Evolutionary conservation across 1,140 invertebrate genomes (phyloP).

Genomic region (Atta colombica): DNA sequence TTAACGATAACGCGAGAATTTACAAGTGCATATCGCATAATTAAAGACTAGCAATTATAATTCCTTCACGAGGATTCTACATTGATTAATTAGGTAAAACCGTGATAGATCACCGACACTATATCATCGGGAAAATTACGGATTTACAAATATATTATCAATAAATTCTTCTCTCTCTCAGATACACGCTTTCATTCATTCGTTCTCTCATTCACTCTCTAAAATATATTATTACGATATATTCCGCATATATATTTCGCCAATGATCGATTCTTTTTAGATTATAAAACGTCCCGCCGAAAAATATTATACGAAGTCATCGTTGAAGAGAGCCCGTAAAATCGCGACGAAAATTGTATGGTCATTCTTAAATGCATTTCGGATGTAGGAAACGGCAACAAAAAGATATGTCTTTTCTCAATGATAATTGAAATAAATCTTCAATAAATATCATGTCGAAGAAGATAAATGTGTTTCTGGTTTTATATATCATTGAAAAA

Average conservation of each 20-base stretch:
- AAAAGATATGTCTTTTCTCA: not conserved
- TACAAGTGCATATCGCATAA: slow-evolving; percentile 67
- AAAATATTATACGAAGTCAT: slow-evolving; percentile 7
- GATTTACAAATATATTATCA: slow-evolving; percentile 67
- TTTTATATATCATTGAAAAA: not conserved
- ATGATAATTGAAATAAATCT: not conserved
- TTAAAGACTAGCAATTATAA: slow-evolving; percentile 82
- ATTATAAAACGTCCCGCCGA: slow-evolving; percentile 11
- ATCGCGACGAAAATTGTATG: slow-evolving; percentile 36
- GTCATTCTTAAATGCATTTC: slow-evolving; percentile 19
- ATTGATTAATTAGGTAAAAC: slow-evolving; percentile 74
- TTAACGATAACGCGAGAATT: slow-evolving; percentile 52
- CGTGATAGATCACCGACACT: slow-evolving; percentile 31
- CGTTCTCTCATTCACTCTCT: slow-evolving; percentile 50
- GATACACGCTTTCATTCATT: not conserved
- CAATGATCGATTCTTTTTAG: slow-evolving; percentile 55
- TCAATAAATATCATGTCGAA: not conserved
- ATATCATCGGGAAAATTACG: slow-evolving; percentile 9
- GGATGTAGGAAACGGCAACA: not conserved
- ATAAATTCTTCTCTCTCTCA: slow-evolving; percentile 61
- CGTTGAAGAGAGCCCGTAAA: not conserved
- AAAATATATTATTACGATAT: slow-evolving; percentile 76
- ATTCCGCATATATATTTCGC: slow-evolving; percentile 57
- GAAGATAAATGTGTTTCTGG: not conserved
- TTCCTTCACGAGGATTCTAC: slow-evolving; percentile 70